These are phyloP conservation scores for Drosophila mauritiana DNA, from an alignment of 1,140 invertebrate species.

Conservation along the genomic window DNA sequence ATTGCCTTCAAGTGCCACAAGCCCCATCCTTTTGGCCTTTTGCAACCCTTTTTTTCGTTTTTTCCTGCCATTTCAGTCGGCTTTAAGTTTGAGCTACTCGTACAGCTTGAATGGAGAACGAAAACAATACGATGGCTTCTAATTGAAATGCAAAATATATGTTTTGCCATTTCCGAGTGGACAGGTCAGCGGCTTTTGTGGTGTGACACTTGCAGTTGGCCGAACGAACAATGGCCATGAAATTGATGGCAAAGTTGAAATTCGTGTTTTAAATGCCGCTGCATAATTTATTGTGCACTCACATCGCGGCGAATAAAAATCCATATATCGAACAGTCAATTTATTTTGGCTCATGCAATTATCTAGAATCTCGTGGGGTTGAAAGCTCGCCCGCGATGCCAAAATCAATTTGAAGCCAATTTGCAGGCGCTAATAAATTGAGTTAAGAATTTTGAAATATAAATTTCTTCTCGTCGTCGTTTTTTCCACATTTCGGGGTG, in stretches of 20 bases:
- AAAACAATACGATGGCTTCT: constrained; percentile 37
- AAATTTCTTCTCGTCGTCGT: constrained; percentile 37
- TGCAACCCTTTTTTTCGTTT: constrained; percentile 30
- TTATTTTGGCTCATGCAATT: constrained; percentile 51
- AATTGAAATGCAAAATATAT: constrained; percentile 66
- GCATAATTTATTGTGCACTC: constrained; percentile 42
- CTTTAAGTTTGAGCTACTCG: constrained; percentile 12
- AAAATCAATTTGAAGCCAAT: constrained; percentile 79
- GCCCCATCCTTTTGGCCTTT: constrained; percentile 35
- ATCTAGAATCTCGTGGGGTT: constrained; percentile 5
- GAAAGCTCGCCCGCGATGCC: constrained; percentile 1
- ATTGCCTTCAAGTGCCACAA: constrained; percentile 65
- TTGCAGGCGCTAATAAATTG: constrained; percentile 75
- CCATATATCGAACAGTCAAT: constrained; percentile 58
- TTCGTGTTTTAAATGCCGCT: constrained; percentile 70
- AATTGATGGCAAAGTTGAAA: constrained; percentile 60
- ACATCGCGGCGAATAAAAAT: constrained; percentile 27
- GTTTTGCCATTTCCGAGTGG: constrained; percentile 64
- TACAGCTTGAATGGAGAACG: background rate
- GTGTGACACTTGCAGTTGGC: constrained; percentile 47
- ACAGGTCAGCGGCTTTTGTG: constrained; percentile 44
- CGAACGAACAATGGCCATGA: constrained; percentile 55
- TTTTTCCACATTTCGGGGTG: background rate
- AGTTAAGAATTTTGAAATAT: constrained; percentile 74
- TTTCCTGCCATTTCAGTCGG: background rate